phyloP scores from a whole-genome alignment of 2,113 vertebrate genomes.

The Trachemys scripta region DNA sequence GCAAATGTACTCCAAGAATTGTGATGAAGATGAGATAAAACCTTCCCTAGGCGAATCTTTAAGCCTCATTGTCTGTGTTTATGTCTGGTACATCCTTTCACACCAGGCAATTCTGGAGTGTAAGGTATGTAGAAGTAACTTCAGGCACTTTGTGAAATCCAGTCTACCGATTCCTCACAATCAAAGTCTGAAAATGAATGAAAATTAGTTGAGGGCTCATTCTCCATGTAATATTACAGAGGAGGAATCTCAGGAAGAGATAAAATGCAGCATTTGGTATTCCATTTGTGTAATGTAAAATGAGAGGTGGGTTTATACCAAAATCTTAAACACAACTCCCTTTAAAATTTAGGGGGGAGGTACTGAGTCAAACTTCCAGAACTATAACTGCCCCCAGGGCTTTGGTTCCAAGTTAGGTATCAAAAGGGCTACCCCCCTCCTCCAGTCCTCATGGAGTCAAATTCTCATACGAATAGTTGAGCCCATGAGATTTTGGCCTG shows the following conservation, averaged over 20 bases:
- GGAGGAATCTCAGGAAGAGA: neutral
- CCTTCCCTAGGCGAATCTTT: neutral
- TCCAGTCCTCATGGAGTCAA: neutral
- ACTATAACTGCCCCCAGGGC: neutral
- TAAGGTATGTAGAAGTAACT: neutral
- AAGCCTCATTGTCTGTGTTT: neutral
- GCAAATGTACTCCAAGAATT: neutral
- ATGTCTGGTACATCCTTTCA: neutral
- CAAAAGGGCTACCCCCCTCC: neutral
- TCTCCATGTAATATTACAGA: neutral
- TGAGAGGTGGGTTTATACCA: neutral
- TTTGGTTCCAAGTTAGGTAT: neutral
- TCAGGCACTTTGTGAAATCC: neutral
- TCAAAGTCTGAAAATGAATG: neutral
- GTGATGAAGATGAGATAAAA: constrained; percentile 19
- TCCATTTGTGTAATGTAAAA: neutral
- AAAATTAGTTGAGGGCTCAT: neutral
- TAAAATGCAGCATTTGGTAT: neutral
- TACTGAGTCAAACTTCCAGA: neutral
- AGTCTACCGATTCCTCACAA: neutral
- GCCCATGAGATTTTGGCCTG: neutral
- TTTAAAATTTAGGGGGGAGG: neutral
- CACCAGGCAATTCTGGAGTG: neutral
- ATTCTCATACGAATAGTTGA: neutral
- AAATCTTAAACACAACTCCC: neutral